Base-by-base conservation (phyloP, 1,140 invertebrate genomes). In the Macrostomum lignano region DNA sequence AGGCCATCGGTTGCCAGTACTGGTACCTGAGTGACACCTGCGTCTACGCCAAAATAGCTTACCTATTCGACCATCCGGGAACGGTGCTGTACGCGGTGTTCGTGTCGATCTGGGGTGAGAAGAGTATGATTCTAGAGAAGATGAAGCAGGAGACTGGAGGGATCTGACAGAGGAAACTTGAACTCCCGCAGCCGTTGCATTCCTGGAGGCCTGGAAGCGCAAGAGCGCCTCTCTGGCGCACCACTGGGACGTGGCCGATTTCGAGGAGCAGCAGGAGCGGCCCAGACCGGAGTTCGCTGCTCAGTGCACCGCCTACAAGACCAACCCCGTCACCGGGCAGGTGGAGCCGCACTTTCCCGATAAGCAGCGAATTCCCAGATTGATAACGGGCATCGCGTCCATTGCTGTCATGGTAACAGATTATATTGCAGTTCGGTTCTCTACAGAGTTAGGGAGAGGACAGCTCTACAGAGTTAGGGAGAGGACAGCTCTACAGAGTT, bases 31-130 rank as follows among this genome's bases (percentile, higher is more conserved):
- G 59, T 25, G 67, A 71, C 33, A 68, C 70, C 7, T 75, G 72
- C 46, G 54, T 65, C 2, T 69, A 69, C 38, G 64, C 67, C 1
- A 64, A 62, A 43, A 60, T 73, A 2, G 64, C 69, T 21, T 70
- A 73, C 46, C 49, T 74, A 4, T 71, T 74, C 39, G 72, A 75
- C 49, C 72, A 74, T 51, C 64, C 68, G 11, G 65, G 68, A 31
- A 74, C 71, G 0, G 67, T 73, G 13, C 64, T 70, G 36, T 74
- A 73, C 44, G 67, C 71, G n/a, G 52, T 73, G 14, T 70, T 73
- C 41, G 68, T 74, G 48, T 70, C 71, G 2, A 66, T 75, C 43
- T 74, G 72, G 72, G 63, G 65, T 68, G 48, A 56, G 22, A 14
- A 10, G 7, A 32, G n/a, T 35, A 10, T 3, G n/a, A n/a, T n/a